phyloP scores from a whole-genome alignment of 2,888 invertebrate genomes.

The Microplitis manilae region DNA sequence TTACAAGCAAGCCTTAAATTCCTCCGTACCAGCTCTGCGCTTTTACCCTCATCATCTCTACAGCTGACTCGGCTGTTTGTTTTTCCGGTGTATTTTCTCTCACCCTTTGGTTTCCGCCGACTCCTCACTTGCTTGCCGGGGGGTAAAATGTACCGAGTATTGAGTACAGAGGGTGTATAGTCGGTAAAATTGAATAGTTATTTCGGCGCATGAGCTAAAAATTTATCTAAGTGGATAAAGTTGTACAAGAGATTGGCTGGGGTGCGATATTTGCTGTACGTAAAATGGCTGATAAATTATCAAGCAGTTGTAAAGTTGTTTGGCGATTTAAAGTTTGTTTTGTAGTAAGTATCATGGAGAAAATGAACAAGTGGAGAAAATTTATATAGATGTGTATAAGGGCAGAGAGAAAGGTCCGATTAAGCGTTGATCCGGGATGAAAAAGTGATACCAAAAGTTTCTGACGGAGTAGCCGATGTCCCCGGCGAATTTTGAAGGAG shows the following conservation, averaged over 20 bases:
- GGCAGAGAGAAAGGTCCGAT: constrained; percentile 55
- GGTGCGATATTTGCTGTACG: not conserved
- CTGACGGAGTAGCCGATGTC: constrained; percentile 50
- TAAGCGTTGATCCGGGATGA: constrained; percentile 65
- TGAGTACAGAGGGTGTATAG: no score
- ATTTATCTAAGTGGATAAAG: no score
- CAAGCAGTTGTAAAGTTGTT: not conserved
- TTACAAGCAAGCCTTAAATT: constrained; percentile 14
- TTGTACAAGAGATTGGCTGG: no score
- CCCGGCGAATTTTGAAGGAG: constrained; percentile 48
- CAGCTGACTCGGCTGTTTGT: constrained; percentile 28
- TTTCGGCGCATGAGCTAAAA: no score
- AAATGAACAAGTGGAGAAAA: not conserved
- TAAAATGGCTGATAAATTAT: not conserved
- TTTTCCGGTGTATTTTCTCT: constrained; percentile 34
- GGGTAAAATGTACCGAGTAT: no score
- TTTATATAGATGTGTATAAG: not conserved
- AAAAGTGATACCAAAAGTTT: constrained; percentile 64
- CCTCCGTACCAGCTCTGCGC: constrained; percentile 1
- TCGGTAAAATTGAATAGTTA: no score
- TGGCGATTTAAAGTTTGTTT: not conserved
- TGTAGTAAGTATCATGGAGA: constrained; percentile 6
- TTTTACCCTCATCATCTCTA: constrained; percentile 18
- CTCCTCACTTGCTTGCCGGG: constrained; percentile 10
- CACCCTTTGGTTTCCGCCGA: constrained; percentile 22